Evolutionary conservation across 1,140 invertebrate genomes (phyloP).

Genomic region (Drosophila aff.): DNA sequence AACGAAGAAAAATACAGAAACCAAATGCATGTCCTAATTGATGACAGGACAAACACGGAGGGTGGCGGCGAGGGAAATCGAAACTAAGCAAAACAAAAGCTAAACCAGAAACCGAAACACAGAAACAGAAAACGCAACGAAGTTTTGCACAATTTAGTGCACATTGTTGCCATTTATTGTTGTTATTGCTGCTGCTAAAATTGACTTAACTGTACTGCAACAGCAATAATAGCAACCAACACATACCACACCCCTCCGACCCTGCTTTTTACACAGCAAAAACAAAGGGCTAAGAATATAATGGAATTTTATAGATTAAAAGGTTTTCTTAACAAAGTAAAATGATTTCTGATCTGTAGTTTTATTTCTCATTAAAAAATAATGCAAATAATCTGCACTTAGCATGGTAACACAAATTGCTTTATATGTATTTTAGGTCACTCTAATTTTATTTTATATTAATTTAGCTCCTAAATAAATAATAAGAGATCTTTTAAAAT

Average conservation of each 20-base stretch:
- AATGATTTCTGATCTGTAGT: no score
- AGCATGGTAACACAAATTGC: background rate
- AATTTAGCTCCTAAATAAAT: background rate
- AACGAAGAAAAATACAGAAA: conserved; percentile 25
- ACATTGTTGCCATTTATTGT: conserved; percentile 71
- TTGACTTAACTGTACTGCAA: conserved; percentile 75
- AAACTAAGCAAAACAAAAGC: conserved; percentile 52
- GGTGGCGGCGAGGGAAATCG: conserved; percentile 10
- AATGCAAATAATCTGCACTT: no score
- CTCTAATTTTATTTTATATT: background rate
- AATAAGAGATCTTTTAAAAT: background rate
- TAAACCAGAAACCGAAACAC: conserved; percentile 26
- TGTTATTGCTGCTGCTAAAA: conserved; percentile 55
- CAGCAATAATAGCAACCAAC: conserved; percentile 39
- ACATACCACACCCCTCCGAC: conserved; percentile 1
- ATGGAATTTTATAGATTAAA: no score
- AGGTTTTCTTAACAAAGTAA: background rate
- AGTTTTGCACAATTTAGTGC: conserved; percentile 76
- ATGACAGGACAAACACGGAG: conserved; percentile 44
- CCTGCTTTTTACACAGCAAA: background rate
- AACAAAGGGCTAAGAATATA: background rate
- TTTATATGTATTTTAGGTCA: background rate
- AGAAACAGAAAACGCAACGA: conserved; percentile 56
- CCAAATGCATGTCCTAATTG: conserved; percentile 51
- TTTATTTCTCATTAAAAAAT: no score